phyloP scores from a whole-genome alignment of 2,113 vertebrate genomes.

The Agelaius tricolor region DNA sequence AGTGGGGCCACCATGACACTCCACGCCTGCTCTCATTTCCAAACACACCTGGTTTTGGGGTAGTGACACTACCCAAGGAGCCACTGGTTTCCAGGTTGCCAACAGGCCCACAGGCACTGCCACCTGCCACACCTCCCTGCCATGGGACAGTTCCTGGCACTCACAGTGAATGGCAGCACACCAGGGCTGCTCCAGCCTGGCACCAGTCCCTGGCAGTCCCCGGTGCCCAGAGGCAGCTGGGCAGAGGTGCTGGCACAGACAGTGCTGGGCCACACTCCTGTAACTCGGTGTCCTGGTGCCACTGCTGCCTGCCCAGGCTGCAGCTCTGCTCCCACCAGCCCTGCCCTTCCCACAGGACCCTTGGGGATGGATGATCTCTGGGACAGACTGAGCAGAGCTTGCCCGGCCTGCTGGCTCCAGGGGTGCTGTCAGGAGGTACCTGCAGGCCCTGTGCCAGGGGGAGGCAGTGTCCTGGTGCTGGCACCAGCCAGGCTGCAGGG shows the following conservation, averaged over 20 bases:
- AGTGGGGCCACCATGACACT: fast-evolving
- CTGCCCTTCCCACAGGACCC: not conserved
- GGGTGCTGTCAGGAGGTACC: not conserved
- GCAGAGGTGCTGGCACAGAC: not conserved
- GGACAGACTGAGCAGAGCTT: not conserved
- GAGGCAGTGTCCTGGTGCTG: not conserved
- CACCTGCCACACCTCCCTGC: fast-evolving
- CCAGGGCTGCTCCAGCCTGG: not conserved
- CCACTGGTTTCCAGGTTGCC: not conserved
- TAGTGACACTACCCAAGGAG: not conserved
- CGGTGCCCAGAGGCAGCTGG: not conserved
- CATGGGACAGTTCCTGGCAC: not conserved
- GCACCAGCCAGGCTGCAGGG: not conserved
- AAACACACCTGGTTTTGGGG: fast-evolving
- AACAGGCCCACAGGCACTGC: not conserved
- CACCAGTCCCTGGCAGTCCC: not conserved
- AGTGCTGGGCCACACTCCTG: not conserved
- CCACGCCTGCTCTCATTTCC: not conserved
- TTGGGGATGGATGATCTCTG: fast-evolving
- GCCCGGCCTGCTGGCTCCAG: not conserved
- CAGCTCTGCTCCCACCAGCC: not conserved
- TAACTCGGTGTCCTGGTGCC: not conserved
- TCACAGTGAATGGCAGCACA: not conserved
- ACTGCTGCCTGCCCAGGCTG: not conserved
- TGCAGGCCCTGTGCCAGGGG: not conserved